Percentiles rank a stretch among this genome's conserved stretches.
phyloP scores from a whole-genome alignment of 2,113 vertebrate species.

The Marcusenius ussheri region DNA sequence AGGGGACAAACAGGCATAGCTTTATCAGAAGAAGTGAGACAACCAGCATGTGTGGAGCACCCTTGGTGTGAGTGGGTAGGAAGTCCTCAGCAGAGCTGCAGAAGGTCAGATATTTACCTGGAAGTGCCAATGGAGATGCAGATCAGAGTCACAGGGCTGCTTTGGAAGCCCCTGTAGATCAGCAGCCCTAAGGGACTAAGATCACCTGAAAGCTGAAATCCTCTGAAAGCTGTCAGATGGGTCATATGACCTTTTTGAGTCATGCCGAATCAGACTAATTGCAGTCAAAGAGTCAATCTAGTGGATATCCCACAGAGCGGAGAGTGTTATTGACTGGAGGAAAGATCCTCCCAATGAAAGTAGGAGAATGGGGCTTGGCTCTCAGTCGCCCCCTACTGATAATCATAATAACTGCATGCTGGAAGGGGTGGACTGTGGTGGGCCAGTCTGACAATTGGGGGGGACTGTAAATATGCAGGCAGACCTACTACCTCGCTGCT shows the following conservation, averaged over 20 bases:
- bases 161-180: background rate
- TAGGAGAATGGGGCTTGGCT: background rate
- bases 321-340: background rate
- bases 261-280: background rate
- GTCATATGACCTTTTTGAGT: background rate
- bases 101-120: background rate
- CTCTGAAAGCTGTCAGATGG: background rate
- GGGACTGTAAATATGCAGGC: background rate
- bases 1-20: background rate
- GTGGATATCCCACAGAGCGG: background rate
- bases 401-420: background rate
- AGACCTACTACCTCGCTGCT: background rate
- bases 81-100: background rate
- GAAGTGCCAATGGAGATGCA: background rate
- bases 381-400: background rate
- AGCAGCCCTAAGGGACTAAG: background rate
- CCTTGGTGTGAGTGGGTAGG: background rate
- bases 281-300: background rate
- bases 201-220: background rate
- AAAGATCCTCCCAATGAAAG: background rate
- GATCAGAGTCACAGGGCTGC: background rate
- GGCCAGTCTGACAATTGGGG: background rate
- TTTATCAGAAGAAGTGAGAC: background rate
- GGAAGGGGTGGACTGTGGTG: background rate
- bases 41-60: background rate